Evolutionary conservation across 2,888 invertebrate genomes (phyloP).

Genomic region (Himalopsyche japonica): DNA sequence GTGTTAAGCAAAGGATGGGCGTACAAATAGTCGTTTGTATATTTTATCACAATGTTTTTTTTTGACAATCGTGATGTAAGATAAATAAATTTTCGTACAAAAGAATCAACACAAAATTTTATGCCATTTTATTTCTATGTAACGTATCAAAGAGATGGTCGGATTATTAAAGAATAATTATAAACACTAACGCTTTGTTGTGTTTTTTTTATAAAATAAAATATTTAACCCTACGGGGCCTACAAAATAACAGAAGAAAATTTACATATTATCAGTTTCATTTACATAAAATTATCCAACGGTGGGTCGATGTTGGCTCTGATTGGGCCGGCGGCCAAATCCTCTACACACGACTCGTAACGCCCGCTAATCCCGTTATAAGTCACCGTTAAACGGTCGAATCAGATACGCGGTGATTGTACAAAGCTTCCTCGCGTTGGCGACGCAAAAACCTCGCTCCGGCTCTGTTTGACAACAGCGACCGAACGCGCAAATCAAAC

Average conservation of each 20-base stretch:
- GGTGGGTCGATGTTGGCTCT: neutral
- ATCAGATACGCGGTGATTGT: conserved; percentile 28
- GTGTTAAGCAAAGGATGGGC: no score
- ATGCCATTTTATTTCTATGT: no score
- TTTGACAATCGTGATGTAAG: no score
- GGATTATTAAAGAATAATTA: no score
- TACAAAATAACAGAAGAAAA: neutral
- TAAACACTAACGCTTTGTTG: no score
- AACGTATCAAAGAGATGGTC: no score
- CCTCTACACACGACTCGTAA: conserved; percentile 6
- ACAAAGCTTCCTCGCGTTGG: conserved; percentile 11
- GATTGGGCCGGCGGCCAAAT: conserved; percentile 15
- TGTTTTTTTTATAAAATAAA: no score
- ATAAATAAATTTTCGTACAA: no score
- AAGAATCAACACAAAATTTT: no score
- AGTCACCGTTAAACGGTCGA: conserved; percentile 37
- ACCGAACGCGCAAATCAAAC: conserved; percentile 10
- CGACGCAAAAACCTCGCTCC: conserved; percentile 31
- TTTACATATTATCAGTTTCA: neutral
- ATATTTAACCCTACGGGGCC: neutral
- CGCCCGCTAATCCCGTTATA: conserved; percentile 33
- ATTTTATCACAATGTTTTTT: no score
- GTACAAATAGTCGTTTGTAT: no score
- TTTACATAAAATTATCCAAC: neutral
- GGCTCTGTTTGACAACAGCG: conserved; percentile 7